Evolutionary conservation across 2,113 vertebrate species (phyloP).

Genomic region (Neogale vison): DNA sequence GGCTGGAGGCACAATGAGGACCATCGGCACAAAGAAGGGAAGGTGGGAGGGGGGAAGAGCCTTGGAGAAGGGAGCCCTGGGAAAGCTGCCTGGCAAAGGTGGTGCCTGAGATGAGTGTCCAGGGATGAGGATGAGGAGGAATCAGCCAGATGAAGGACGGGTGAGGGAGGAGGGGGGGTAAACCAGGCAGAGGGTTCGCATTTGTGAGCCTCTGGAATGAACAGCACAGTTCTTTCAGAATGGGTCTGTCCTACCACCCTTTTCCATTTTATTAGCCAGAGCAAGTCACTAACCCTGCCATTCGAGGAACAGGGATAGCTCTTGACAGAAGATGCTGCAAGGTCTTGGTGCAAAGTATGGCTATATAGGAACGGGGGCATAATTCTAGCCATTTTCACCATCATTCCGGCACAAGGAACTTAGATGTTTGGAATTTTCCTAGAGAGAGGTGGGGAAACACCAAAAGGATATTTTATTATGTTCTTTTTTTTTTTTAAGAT

Average conservation of each 20-base stretch:
- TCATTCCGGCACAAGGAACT: background rate
- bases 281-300: background rate
- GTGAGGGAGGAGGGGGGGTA: fast-evolving
- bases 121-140: background rate
- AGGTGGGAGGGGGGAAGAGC: background rate
- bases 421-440: background rate
- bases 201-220: background rate
- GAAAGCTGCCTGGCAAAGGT: background rate
- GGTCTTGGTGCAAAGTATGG: background rate
- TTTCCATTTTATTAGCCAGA: background rate
- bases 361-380: background rate
- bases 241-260: background rate
- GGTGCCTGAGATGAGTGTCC: background rate
- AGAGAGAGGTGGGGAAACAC: background rate
- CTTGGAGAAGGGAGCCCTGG: background rate
- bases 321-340: background rate
- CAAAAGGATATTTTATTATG: background rate
- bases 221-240: background rate
- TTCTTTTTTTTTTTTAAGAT: background rate
- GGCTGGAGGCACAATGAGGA: background rate
- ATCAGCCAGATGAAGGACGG: background rate
- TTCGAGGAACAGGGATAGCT: background rate
- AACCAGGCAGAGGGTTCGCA: background rate
- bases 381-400: background rate
- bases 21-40: fast-evolving